A percentile compares a stretch with the other conserved stretches of the same genome.
Evolutionary conservation across 2,888 invertebrate species (phyloP).

Genomic region (Pterostichus niger): DNA sequence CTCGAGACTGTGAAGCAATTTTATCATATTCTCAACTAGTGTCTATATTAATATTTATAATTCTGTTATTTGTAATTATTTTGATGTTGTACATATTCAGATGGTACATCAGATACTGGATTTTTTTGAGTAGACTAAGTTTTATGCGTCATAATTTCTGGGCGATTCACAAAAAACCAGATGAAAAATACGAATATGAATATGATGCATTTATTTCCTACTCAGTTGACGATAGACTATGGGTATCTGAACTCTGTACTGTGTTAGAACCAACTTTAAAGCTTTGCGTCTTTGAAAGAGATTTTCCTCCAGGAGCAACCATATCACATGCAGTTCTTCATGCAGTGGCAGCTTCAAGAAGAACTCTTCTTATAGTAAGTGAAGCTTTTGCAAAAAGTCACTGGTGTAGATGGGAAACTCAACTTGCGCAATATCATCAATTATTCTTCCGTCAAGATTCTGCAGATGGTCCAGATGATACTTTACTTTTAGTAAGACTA

Average conservation of each 20-base stretch:
- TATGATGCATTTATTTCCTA: conserved; percentile 83
- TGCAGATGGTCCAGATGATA: conserved; percentile 79
- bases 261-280: conserved; percentile 83
- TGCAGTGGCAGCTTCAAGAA: conserved; percentile 82
- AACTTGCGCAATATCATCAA: conserved; percentile 83
- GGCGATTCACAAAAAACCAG: conserved; percentile 42
- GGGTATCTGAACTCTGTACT: conserved; percentile 81
- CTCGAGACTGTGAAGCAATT: neutral
- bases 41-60: neutral
- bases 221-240: conserved; percentile 81
- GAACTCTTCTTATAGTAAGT: conserved; percentile 84
- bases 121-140: conserved; percentile 80
- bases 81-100: conserved; percentile 70
- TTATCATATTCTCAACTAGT: neutral
- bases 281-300: conserved; percentile 85
- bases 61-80: conserved; percentile 43
- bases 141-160: conserved; percentile 72
- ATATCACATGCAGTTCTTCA: conserved; percentile 84
- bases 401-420: conserved; percentile 87
- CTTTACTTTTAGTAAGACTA: conserved; percentile 82
- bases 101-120: conserved; percentile 79
- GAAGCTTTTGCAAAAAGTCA: conserved; percentile 85
- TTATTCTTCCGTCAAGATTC: conserved; percentile 79
- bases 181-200: conserved; percentile 73
- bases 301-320: conserved; percentile 82